Percentiles rank a stretch among this genome's conserved stretches.
Evolutionary conservation across 2,888 invertebrate genomes (phyloP).

Genomic region (Drosophila rellima): DNA sequence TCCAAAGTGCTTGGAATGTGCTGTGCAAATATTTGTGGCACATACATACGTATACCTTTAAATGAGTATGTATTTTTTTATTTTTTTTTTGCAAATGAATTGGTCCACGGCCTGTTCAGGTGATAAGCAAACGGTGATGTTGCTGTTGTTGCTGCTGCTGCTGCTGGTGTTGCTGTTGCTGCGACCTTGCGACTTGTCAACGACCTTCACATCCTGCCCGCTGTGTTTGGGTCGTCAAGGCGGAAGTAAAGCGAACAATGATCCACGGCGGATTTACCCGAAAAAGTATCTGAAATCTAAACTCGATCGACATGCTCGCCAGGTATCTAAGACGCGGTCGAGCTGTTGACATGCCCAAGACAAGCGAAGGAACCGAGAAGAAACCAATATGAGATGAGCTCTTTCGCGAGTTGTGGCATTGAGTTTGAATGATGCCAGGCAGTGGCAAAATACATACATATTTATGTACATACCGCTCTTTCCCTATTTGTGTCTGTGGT

Average conservation of each 20-base stretch:
- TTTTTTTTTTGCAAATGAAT: slow-evolving; percentile 31
- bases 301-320: slow-evolving; percentile 27
- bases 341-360: slow-evolving; percentile 23
- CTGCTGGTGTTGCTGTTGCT: not conserved
- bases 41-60: slow-evolving; percentile 30
- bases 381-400: slow-evolving; percentile 25
- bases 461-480: slow-evolving; percentile 9
- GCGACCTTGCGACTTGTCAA: slow-evolving; percentile 65
- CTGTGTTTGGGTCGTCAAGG: slow-evolving; percentile 29
- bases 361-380: not conserved
- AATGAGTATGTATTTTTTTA: slow-evolving; percentile 9
- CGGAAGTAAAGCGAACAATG: slow-evolving; percentile 54
- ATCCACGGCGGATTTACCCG: slow-evolving; percentile 27
- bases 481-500: slow-evolving; percentile 6
- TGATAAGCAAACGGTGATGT: slow-evolving; percentile 51
- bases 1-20: slow-evolving; percentile 74
- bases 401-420: slow-evolving; percentile 38
- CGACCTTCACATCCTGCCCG: slow-evolving; percentile 73
- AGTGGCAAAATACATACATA: slow-evolving; percentile 16
- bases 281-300: slow-evolving; percentile 43
- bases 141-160: slow-evolving; percentile 1
- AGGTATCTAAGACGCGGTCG: slow-evolving; percentile 38
- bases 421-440: slow-evolving; percentile 41
- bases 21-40: slow-evolving; percentile 71
- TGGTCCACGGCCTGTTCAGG: slow-evolving; percentile 39